These are phyloP conservation scores for Ceratina australensis DNA, from an alignment of 1,140 invertebrate genomes.

Conservation along the genomic window DNA sequence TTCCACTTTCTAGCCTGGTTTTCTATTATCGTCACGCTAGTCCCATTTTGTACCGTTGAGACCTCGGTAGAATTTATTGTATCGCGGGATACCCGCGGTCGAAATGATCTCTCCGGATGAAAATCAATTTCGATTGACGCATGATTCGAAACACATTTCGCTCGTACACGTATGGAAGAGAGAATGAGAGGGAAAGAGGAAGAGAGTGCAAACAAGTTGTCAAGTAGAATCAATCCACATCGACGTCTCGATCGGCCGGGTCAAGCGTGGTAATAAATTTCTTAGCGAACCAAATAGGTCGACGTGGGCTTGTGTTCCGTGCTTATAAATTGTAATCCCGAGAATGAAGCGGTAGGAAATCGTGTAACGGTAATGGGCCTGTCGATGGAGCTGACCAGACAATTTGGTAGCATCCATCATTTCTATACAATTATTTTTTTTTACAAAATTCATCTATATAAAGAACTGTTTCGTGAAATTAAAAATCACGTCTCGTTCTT, in stretches of 20 bases:
- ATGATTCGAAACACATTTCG: not conserved
- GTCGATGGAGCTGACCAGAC: constrained; percentile 11
- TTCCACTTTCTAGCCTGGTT: not conserved
- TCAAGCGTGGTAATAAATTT: constrained; percentile 63
- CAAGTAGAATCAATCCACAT: constrained; percentile 52
- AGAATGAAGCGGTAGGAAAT: constrained; percentile 37
- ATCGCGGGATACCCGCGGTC: not conserved
- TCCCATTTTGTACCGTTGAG: not conserved
- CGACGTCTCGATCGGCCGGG: constrained; percentile 51
- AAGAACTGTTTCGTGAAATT: too few relatives aligned
- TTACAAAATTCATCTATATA: too few relatives aligned
- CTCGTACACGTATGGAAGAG: not conserved
- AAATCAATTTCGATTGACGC: constrained; percentile 21
- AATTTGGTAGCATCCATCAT: constrained; percentile 34
- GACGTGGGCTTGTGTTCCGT: constrained; percentile 35
- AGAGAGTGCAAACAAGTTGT: constrained; percentile 57
- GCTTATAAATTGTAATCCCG: constrained; percentile 60
- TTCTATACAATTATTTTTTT: too few relatives aligned
- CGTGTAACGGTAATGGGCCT: constrained; percentile 42
- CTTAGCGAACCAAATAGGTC: constrained; percentile 53
- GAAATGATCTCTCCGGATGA: constrained; percentile 12
- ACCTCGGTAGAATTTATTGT: constrained; percentile 24
- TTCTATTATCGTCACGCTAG: not conserved
- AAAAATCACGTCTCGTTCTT: too few relatives aligned
- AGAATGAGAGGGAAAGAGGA: constrained; percentile 23